Base-by-base conservation (phyloP, 2,113 vertebrate genomes). In the Poeciliopsis occidentalis region DNA sequence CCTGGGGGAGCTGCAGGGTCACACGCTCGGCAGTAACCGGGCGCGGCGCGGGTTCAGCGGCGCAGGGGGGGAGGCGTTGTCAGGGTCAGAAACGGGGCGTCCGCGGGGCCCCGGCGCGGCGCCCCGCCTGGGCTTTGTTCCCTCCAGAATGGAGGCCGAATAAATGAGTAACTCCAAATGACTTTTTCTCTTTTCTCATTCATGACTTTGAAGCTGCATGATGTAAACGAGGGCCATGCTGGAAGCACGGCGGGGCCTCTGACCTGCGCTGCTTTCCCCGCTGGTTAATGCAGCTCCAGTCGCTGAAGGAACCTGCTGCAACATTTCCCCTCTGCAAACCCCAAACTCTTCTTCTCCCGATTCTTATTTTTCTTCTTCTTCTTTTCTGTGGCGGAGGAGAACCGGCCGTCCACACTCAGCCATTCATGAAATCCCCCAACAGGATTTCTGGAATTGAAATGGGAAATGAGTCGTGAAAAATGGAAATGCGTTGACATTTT, bases 131-230 rank as follows among this genome's bases (percentile, higher is more conserved):
- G 88, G 71, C 89, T 92, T 94, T 94, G 91, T 95, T 85, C 27
- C 74, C 29, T 37, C 47, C 79, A 90, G 89, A 93, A 93, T 85
- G 85, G 89, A 75, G 81, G 81, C 87, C 87, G 89, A 92, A 94
- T 93, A 93, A 95, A 95, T 92, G 92, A 93, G 86, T 93, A 93
- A 88, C 92, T 92, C 90, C 90, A 91, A 94, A 93, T 93, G 91
- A 92, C 83, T 88, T 85, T 91, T 90, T 90, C 88, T 88, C 89
- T 92, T 41, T 94, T 93, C 88, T 89, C 93, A 92, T 95, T 92
- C 92, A 91, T 86, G 87, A 90, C 86, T 89, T 91, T 87, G 89
- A 88, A 92, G 89, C 90, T 90, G 84, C 90, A 87, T 89, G 87
- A 93, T 93, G 85, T 85, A 81, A 84, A 71, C 44, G 70, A 78